Conservation (phyloP, 1,140 invertebrate genomes). For the Drosophila navojoa region DNA sequence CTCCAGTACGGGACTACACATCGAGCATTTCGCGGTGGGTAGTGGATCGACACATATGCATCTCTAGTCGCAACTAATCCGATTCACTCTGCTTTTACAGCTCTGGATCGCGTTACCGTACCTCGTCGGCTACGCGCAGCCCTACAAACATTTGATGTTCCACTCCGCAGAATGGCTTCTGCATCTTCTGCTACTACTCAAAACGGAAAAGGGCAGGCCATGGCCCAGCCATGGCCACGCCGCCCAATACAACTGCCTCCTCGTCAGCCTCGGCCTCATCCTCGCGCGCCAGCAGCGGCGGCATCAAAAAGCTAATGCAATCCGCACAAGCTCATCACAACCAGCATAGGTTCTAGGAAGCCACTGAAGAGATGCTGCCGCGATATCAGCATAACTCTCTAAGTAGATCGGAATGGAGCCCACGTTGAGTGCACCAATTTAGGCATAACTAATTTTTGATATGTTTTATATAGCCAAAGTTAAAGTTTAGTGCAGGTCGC, state of each 20-base stretch:
- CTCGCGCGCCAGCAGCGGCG: slow-evolving; percentile 63
- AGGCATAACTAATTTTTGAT: slow-evolving; percentile 59
- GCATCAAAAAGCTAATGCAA: slow-evolving; percentile 48
- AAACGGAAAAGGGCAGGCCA: slow-evolving; percentile 61
- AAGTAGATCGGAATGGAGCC: neutral
- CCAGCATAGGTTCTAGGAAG: slow-evolving; percentile 41
- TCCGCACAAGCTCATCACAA: slow-evolving; percentile 26
- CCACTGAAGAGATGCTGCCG: neutral
- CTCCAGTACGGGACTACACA: slow-evolving; percentile 72
- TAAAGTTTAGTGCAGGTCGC: slow-evolving; percentile 44
- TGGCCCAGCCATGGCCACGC: slow-evolving; percentile 40
- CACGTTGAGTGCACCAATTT: slow-evolving; percentile 12
- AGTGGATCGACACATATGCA: neutral
- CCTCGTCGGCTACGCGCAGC: slow-evolving; percentile 77
- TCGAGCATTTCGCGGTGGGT: slow-evolving; percentile 75
- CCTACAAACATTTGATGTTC: slow-evolving; percentile 84
- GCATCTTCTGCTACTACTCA: slow-evolving; percentile 82
- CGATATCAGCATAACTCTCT: neutral
- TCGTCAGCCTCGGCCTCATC: slow-evolving; percentile 61
- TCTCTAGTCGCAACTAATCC: neutral
- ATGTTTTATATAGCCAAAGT: slow-evolving; percentile 68
- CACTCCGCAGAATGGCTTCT: slow-evolving; percentile 83
- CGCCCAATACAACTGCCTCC: slow-evolving; percentile 63
- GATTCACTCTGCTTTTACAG: slow-evolving; percentile 33
- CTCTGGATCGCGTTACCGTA: slow-evolving; percentile 75